A percentile compares a stretch with the other conserved stretches of the same genome.
phyloP scores from a whole-genome alignment of 2,113 vertebrate species.

The Apeltes quadracus region DNA sequence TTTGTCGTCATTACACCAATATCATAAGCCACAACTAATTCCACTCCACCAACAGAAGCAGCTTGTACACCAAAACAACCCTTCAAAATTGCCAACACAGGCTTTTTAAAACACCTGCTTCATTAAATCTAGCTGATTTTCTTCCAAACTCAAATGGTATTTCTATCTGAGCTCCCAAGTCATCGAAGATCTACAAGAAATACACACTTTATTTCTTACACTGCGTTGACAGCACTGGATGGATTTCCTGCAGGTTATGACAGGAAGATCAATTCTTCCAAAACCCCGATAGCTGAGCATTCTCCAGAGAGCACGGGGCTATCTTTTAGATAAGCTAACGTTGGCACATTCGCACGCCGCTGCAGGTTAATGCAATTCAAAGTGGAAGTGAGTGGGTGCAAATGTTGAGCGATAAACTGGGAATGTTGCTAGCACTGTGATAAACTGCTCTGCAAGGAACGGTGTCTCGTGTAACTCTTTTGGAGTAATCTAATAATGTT shows the following conservation, averaged over 20 bases:
- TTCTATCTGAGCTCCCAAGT: slow-evolving; percentile 48
- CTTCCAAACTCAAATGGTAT: slow-evolving; percentile 39
- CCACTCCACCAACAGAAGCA: slow-evolving; percentile 35
- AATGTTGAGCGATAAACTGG: slow-evolving; percentile 54
- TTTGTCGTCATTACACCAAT: slow-evolving; percentile 17
- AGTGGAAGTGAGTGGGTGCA: slow-evolving; percentile 56
- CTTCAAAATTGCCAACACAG: slow-evolving; percentile 31
- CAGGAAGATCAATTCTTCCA: slow-evolving; percentile 64
- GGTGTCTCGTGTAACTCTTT: slow-evolving; percentile 51
- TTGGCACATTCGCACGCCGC: slow-evolving; percentile 60
- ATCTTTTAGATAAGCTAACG: slow-evolving; percentile 70
- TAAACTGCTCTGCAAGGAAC: slow-evolving; percentile 45
- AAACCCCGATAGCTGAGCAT: slow-evolving; percentile 49
- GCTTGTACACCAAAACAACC: slow-evolving; percentile 25
- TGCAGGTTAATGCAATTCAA: slow-evolving; percentile 67
- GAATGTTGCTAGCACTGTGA: slow-evolving; percentile 48
- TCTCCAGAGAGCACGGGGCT: slow-evolving; percentile 56
- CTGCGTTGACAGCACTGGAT: slow-evolving; percentile 64
- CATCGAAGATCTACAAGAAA: slow-evolving; percentile 59
- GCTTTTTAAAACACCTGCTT: slow-evolving; percentile 57
- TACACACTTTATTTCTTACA: slow-evolving; percentile 53
- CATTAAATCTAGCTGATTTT: slow-evolving; percentile 40
- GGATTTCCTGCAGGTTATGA: slow-evolving; percentile 67
- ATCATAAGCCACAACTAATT: slow-evolving; percentile 38
- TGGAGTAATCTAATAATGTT: slow-evolving; percentile 74